Percentiles rank a stretch among this genome's conserved stretches.
Conservation (phyloP, 2,888 invertebrate genomes). For the Xanthia icteritia region DNA sequence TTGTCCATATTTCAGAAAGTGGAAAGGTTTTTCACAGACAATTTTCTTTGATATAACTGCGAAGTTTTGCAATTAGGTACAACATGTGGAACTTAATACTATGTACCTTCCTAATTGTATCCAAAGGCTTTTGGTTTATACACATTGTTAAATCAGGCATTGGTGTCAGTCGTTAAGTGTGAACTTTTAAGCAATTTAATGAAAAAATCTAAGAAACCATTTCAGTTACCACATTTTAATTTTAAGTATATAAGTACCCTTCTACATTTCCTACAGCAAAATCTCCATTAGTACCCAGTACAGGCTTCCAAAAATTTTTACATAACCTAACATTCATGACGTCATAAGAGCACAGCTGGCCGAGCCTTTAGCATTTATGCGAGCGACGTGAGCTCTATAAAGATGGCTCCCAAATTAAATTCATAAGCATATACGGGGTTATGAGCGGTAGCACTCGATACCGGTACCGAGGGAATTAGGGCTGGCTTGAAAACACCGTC, state of each 20-base stretch:
- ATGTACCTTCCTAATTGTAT: not conserved
- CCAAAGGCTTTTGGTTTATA: not conserved
- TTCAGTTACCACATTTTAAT: not conserved
- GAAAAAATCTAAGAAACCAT: not conserved
- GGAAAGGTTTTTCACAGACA: not conserved
- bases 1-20: not conserved
- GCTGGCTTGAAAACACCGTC: slow-evolving; percentile 32
- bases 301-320: slow-evolving; percentile 47
- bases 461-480: slow-evolving; percentile 41
- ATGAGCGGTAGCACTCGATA: slow-evolving; percentile 40
- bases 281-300: slow-evolving; percentile 41
- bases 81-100: not conserved
- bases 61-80: not conserved
- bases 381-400: slow-evolving; percentile 73
- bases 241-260: slow-evolving; percentile 5
- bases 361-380: slow-evolving; percentile 65
- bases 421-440: slow-evolving; percentile 69
- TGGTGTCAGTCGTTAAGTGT: not conserved
- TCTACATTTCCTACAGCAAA: slow-evolving; percentile 16
- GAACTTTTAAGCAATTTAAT: not conserved
- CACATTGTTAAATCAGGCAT: not conserved
- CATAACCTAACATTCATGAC: slow-evolving; percentile 54
- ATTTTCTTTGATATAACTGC: not conserved
- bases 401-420: slow-evolving; percentile 76
- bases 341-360: slow-evolving; percentile 56